A percentile compares a stretch with the other conserved stretches of the same genome.
phyloP scores from a whole-genome alignment of 2,113 vertebrate species.

The Zosterops hypoxanthus region DNA sequence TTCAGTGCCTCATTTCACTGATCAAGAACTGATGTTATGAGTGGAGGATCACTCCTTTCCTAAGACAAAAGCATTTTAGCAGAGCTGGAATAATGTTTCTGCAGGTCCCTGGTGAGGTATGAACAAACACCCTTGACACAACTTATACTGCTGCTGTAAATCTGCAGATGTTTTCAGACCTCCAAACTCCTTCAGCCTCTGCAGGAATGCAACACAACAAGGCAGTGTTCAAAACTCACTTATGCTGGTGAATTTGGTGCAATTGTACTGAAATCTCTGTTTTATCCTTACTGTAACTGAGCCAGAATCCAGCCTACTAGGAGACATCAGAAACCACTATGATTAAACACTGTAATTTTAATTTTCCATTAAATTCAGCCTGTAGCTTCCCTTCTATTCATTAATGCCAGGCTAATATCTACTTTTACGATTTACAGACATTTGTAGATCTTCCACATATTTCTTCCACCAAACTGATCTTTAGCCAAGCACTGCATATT shows the following conservation, averaged over 20 bases:
- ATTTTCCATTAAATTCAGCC: neutral
- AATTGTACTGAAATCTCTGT: neutral
- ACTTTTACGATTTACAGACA: neutral
- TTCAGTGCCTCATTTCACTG: neutral
- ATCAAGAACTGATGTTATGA: neutral
- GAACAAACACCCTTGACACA: neutral
- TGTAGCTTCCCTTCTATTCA: neutral
- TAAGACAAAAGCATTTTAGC: neutral
- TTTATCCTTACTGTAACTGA: neutral
- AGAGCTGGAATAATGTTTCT: neutral
- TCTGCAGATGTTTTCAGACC: neutral
- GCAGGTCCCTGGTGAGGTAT: neutral
- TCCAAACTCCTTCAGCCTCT: neutral
- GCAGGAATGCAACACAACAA: neutral
- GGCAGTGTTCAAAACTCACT: neutral
- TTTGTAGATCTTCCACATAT: neutral
- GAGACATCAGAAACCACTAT: neutral
- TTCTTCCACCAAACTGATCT: neutral
- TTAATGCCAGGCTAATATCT: neutral
- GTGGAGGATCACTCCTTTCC: neutral
- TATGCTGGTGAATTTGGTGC: neutral
- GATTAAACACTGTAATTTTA: neutral
- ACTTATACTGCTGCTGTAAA: neutral
- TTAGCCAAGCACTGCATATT: slow-evolving; percentile 4
- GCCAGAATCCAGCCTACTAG: neutral